Percentiles rank a stretch among this genome's conserved stretches.
These are phyloP conservation scores for Lissonota sp. DNA, from an alignment of 2,888 invertebrate species.

Conservation along the genomic window DNA sequence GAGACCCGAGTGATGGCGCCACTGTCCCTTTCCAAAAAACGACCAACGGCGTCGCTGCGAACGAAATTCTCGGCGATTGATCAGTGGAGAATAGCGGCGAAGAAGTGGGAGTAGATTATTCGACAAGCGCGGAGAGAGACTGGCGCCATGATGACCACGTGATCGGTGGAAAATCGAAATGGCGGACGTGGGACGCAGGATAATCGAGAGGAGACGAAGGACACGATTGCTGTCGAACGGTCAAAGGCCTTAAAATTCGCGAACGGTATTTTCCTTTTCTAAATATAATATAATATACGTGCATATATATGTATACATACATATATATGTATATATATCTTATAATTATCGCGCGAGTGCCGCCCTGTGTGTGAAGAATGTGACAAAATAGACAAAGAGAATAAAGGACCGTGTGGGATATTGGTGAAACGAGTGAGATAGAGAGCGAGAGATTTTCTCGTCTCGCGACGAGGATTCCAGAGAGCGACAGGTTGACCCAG, in stretches of 20 bases:
- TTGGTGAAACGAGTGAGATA: too few relatives aligned
- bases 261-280: neutral
- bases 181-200: constrained; percentile 82
- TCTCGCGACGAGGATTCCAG: too few relatives aligned
- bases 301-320: too few relatives aligned
- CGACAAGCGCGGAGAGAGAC: constrained; percentile 65
- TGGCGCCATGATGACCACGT: constrained; percentile 71
- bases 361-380: too few relatives aligned
- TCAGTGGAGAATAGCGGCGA: constrained; percentile 62
- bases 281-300: too few relatives aligned
- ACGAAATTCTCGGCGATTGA: constrained; percentile 8
- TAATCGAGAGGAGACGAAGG: constrained; percentile 79
- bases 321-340: too few relatives aligned
- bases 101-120: neutral
- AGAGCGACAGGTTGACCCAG: constrained; percentile 45
- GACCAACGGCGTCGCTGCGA: constrained; percentile 2
- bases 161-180: constrained; percentile 80
- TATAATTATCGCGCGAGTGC: too few relatives aligned
- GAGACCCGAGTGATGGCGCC: constrained; percentile 14
- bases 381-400: too few relatives aligned
- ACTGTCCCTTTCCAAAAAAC: neutral
- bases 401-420: too few relatives aligned
- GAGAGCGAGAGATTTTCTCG: too few relatives aligned
- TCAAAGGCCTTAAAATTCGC: constrained; percentile 2
- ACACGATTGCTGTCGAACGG: constrained; percentile 73